Percentiles rank a stretch among this genome's conserved stretches.
phyloP scores from a whole-genome alignment of 2,888 invertebrate genomes.

The Ophion slaviceki region DNA sequence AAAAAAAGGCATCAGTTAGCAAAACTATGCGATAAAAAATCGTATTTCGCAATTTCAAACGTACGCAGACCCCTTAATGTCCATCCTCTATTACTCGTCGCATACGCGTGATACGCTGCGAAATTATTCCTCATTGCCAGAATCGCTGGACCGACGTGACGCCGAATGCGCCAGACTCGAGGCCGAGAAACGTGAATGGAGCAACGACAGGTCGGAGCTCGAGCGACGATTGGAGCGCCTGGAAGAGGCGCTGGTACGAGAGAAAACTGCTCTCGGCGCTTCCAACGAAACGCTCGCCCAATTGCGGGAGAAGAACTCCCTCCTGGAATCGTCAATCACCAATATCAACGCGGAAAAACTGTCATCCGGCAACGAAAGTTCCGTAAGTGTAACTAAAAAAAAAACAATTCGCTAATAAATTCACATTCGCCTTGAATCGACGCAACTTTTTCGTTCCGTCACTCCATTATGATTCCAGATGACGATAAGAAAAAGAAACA shows the following conservation, averaged over 20 bases:
- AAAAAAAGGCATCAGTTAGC: no score
- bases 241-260: constrained; percentile 64
- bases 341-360: constrained; percentile 55
- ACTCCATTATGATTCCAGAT: no score
- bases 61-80: no score
- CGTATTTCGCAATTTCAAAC: no score
- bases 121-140: constrained; percentile 52
- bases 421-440: not conserved
- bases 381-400: constrained; percentile 24
- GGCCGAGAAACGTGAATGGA: constrained; percentile 68
- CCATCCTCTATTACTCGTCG: no score
- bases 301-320: constrained; percentile 68
- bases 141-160: constrained; percentile 45
- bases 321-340: constrained; percentile 68
- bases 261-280: constrained; percentile 66
- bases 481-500: no score
- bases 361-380: constrained; percentile 47
- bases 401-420: not conserved
- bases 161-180: constrained; percentile 58
- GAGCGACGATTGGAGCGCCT: constrained; percentile 69
- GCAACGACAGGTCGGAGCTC: constrained; percentile 66
- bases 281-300: constrained; percentile 61
- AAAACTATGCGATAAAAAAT: no score
- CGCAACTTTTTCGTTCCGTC: no score
- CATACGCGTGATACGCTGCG: not conserved